Base-by-base conservation (phyloP, 2,888 invertebrate species). In the Euproctis similis region DNA sequence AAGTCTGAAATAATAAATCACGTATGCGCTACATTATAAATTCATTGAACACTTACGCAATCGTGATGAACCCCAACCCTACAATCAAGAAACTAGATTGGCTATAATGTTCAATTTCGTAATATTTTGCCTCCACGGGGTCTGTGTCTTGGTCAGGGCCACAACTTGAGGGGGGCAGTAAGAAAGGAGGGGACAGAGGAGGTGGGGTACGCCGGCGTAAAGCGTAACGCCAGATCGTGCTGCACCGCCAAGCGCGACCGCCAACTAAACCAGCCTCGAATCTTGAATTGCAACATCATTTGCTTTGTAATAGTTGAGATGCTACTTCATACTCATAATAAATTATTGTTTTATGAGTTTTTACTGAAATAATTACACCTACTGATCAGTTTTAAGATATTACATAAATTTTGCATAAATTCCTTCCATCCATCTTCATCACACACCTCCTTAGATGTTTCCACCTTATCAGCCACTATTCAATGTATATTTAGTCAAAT, bases 191-290 rank as follows among this genome's bases (percentile, higher is more conserved):
- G 41, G 52, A 35, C 23, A 34, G 36, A 52, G 44, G 55, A 53
- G 59, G 53, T 54, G 57, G 42, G 40, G 46, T 61, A 61, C 61
- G 67, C 63, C 66, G 55, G 71, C 76, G 74, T 67, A 69, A 51
- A 80, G 76, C 82, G 82, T 80, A 84, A 81, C 81, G 80, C 63
- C 68, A 81, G 82, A 82, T 81, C 82, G 82, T 84, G 82, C 74
- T 73, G 82, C 82, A 73, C 74, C 81, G 82, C 66, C 73, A 60
- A 84, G 82, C 82, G 73, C 82, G 76, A 82, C 84, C 82, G 80
- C 81, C 66, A 73, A 70, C 81, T 66, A 73, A 70, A 73, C 57
- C 64, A 59, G 59, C 59, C 63, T 62, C 72, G 69, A 53, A 63
- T 63, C 74, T 74, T 67, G 71, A 69, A 66, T 78, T 76, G 81